These are phyloP conservation scores for Pocillopora damicornis DNA, from an alignment of 64 coral and sea anemone species.

Conservation along the genomic window DNA sequence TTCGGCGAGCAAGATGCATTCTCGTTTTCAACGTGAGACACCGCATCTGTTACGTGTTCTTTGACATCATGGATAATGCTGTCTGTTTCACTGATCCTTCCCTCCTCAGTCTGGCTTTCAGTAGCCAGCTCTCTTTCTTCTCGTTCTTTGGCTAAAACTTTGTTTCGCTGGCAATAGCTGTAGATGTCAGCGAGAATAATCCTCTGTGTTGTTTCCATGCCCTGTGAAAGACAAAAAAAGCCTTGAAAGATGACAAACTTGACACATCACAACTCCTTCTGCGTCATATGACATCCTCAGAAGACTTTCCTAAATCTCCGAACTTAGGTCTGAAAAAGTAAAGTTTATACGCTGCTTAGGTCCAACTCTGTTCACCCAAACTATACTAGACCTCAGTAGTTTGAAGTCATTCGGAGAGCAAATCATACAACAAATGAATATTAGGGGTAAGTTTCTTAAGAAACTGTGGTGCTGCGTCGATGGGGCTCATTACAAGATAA, in stretches of 20 bases:
- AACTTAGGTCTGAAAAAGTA: no score
- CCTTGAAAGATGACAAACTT: background rate
- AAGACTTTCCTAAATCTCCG: no score
- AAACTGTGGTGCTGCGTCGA: no score
- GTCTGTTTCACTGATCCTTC: slow-evolving; percentile 63
- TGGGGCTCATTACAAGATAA: no score
- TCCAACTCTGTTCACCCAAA: no score
- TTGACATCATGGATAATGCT: slow-evolving; percentile 68
- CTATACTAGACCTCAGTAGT: no score
- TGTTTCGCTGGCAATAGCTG: slow-evolving; percentile 93
- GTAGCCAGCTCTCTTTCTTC: slow-evolving; percentile 52
- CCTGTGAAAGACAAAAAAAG: slow-evolving; percentile 12
- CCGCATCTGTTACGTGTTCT: background rate
- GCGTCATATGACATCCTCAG: background rate
- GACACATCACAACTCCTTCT: background rate
- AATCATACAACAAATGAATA: no score
- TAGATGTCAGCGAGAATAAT: slow-evolving; percentile 93
- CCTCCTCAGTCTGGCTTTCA: slow-evolving; percentile 59
- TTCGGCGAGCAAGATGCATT: slow-evolving; percentile 15
- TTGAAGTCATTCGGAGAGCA: no score
- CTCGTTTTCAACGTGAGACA: slow-evolving; percentile 9
- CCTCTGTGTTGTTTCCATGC: slow-evolving; percentile 88
- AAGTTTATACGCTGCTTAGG: no score
- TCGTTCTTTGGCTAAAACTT: slow-evolving; percentile 44
- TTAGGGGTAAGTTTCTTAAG: no score